phyloP scores from a whole-genome alignment of 2,113 vertebrate species.

The Mobula birostris region DNA sequence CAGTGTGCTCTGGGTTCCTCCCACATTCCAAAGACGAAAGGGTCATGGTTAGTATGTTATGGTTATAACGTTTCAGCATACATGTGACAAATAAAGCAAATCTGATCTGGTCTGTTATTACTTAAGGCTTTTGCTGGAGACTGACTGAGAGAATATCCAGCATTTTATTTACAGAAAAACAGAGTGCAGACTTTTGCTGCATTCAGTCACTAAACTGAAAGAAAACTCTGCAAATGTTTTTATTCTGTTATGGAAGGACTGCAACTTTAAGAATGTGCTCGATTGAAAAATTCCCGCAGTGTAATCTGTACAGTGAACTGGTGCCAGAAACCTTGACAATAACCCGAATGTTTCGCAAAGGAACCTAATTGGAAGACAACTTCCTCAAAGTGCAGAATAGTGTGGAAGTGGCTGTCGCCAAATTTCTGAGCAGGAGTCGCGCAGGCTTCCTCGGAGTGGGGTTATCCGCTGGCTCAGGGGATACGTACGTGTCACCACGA shows the following conservation, averaged over 20 bases:
- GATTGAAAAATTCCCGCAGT: neutral
- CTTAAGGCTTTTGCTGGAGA: neutral
- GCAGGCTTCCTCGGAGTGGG: neutral
- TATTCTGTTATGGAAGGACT: neutral
- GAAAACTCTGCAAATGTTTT: neutral
- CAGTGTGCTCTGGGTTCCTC: too few relatives aligned
- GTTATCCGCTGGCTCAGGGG: neutral
- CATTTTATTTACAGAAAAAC: neutral
- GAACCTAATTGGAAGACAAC: conserved; percentile 31
- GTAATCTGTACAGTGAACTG: neutral
- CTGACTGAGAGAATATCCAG: neutral
- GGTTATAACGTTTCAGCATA: too few relatives aligned
- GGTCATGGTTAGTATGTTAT: too few relatives aligned
- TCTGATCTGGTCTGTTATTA: neutral
- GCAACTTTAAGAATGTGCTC: neutral
- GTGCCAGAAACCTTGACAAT: conserved; percentile 4
- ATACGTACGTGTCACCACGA: neutral
- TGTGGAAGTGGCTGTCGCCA: conserved; percentile 8
- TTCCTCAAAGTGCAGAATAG: neutral
- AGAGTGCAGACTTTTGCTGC: neutral
- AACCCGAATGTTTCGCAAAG: neutral
- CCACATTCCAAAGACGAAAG: too few relatives aligned
- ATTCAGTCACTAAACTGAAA: neutral
- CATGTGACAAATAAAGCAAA: too few relatives aligned
- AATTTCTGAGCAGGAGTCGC: neutral